Evolutionary conservation across 2,113 vertebrate species (phyloP).

Genomic region (Sceloporus tristichus): DNA sequence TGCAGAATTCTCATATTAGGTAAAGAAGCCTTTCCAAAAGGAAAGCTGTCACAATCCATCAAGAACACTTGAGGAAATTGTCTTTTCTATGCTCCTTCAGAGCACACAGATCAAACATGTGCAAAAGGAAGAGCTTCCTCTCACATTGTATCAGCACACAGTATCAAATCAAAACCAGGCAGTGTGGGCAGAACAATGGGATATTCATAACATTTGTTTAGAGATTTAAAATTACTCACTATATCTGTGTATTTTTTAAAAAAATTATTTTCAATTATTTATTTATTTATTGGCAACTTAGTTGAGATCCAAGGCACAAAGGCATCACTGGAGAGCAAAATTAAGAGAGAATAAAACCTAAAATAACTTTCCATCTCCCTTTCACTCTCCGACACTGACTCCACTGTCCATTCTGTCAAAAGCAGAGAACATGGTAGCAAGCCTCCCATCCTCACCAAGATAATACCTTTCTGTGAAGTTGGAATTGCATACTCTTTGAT

Average conservation of each 20-base stretch:
- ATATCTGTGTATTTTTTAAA: neutral
- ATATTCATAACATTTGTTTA: conserved; percentile 26
- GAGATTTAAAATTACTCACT: neutral
- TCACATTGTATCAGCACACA: neutral
- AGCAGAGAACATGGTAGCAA: accelerated
- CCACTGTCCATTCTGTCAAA: neutral
- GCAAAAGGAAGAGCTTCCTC: conserved; percentile 11
- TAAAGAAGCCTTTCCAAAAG: conserved; percentile 4
- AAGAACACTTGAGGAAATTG: conserved; percentile 37
- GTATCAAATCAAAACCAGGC: conserved; percentile 40
- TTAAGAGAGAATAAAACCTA: neutral
- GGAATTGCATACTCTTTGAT: too few species aligned
- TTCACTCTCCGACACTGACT: neutral
- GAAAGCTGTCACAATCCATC: neutral
- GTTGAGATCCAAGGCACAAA: conserved; percentile 39
- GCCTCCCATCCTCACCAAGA: too few species aligned
- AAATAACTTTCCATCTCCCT: neutral
- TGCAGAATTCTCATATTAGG: neutral
- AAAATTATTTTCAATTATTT: neutral
- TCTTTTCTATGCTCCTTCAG: neutral
- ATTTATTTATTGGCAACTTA: neutral
- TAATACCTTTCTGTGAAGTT: too few species aligned
- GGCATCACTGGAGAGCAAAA: neutral
- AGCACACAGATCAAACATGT: conserved; percentile 49
- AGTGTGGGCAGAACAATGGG: conserved; percentile 55